These are phyloP conservation scores for Cichlasoma orientale DNA, from an alignment of 2,797 vertebrate genomes.

Conservation along the genomic window DNA sequence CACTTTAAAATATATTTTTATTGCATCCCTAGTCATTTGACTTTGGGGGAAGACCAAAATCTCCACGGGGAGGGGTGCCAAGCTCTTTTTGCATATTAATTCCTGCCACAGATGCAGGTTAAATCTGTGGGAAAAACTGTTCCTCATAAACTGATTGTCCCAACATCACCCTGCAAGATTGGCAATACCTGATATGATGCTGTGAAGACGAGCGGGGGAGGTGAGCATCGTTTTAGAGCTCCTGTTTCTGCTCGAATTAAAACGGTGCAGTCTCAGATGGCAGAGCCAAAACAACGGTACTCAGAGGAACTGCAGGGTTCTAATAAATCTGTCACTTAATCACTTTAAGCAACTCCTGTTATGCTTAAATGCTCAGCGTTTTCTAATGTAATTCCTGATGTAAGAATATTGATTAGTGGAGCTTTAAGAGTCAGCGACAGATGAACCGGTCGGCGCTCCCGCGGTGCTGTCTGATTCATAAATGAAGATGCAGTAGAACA, in stretches of 20 bases:
- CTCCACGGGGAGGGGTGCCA: not conserved
- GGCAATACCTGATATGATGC: not conserved
- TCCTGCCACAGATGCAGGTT: not conserved
- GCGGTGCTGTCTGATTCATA: not conserved
- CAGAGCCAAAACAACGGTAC: not conserved
- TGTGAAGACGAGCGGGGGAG: not conserved
- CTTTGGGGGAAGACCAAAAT: not conserved
- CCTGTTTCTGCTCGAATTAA: not conserved
- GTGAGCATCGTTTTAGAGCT: not conserved
- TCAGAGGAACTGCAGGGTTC: not conserved
- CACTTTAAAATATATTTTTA: not conserved
- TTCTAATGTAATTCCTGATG: not conserved
- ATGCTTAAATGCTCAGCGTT: not conserved
- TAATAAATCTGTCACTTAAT: not conserved
- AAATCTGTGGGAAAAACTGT: not conserved
- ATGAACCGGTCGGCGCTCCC: not conserved
- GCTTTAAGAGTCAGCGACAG: not conserved
- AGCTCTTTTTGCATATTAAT: not conserved
- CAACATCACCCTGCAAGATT: not conserved
- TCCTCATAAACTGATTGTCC: not conserved
- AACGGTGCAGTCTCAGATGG: rapidly evolving
- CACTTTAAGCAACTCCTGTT: not conserved
- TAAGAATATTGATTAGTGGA: not conserved
- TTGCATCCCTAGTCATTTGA: not conserved
- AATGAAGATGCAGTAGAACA: not conserved